Evolutionary conservation across 2,797 vertebrate genomes (phyloP).

Genomic region (Molossus molossus): DNA sequence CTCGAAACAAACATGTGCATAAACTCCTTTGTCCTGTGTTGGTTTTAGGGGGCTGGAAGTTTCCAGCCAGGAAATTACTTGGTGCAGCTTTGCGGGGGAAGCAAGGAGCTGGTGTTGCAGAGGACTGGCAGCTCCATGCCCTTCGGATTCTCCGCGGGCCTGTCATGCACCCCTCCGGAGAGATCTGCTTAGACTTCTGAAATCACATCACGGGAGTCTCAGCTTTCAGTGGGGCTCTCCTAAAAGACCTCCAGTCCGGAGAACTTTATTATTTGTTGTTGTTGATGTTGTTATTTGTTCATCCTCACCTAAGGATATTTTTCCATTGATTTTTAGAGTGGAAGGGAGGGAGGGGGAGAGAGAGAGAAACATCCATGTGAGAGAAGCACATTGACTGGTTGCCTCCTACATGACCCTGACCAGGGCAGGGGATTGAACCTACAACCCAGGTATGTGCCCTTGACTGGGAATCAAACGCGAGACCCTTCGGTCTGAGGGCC

Average conservation of each 20-base stretch:
- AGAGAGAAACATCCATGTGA: no score
- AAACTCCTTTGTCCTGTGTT: not conserved
- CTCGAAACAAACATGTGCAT: constrained; percentile 35
- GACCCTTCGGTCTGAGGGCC: no score
- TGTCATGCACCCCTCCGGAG: not conserved
- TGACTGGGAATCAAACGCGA: no score
- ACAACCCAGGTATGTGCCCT: no score
- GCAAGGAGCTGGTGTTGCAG: not conserved
- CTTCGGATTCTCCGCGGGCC: not conserved
- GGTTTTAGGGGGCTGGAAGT: not conserved
- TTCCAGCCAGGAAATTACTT: not conserved
- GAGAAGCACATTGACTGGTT: no score
- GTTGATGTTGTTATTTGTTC: no score
- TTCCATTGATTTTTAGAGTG: no score
- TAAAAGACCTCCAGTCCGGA: not conserved
- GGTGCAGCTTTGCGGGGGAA: not conserved
- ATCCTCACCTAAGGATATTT: no score
- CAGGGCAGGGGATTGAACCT: no score
- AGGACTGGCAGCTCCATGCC: not conserved
- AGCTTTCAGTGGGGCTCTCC: not conserved
- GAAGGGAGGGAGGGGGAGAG: no score
- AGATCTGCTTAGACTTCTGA: not conserved
- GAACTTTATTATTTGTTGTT: not conserved
- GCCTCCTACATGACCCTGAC: no score
- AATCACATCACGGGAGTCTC: not conserved